Evolutionary conservation across 2,113 vertebrate species (phyloP), one percentile per base, ranked within the genome.

Genomic region (Sinosuthora webbiana): DNA sequence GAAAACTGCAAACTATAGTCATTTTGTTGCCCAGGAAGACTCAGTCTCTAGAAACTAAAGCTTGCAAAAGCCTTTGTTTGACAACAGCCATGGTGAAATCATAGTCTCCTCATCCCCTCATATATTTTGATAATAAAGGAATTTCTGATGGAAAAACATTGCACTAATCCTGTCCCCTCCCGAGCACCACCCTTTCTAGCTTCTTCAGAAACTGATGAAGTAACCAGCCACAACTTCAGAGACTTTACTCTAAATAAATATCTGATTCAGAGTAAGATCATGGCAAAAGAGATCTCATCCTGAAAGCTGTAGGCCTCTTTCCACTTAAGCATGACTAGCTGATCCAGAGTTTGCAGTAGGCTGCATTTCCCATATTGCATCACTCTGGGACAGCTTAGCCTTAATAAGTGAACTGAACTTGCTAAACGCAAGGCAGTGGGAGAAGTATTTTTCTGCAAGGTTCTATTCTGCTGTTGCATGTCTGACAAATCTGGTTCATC

Each of bases 261-360:
- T 69, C 75, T 92, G 86, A 94, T 81, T 96, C 92, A 95, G 69
- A 92, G 23, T 71, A 96, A 94, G 93, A 73, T 96, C 88, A 94
- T 92, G 90, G 94, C 83, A 96, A 95, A 94, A 97, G 63, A 91
- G 68, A 93, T 44, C 52, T 96, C 93, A 92, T 68, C 73, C 37
- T 30, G 52, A 71, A 83, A 86, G 79, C 71, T 74, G 60, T 17
- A 62, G 55, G 37, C 19, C 20, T 87, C 45, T 87, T 91, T 87
- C 94, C 73, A 39, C 60, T 39, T 75, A 71, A 85, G 37, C 53
- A 70, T 27, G 6, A 4, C 24, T 49, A 37, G 44, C 41, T 35
- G 71, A 44, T 39, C 75, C 75, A 65, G 50, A 0, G 0, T 53
- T 75, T 78, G 88, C 68, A 53, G 28, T 7, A 60, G 27, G 49